Conservation (phyloP, 35 echinoderm and acorn worm species). For the Heliocidaris erythrogramma region DNA sequence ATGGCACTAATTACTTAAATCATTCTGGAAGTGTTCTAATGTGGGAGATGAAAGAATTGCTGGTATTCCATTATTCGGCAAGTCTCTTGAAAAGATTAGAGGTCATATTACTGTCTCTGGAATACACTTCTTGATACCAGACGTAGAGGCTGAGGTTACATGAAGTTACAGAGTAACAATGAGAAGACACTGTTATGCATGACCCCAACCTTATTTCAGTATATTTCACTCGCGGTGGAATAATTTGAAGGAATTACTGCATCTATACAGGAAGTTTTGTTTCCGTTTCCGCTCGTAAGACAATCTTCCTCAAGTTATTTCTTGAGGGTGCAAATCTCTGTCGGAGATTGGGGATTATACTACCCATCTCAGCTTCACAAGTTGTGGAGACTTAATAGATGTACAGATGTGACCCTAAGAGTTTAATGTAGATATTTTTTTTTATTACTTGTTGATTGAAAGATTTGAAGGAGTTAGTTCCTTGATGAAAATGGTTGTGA, state of each 20-base stretch:
- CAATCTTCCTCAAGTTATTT: not conserved
- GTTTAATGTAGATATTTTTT: not conserved
- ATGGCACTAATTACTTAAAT: not conserved
- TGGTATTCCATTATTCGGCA: not conserved
- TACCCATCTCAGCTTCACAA: not conserved
- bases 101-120: not conserved
- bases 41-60: not conserved
- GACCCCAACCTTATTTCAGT: not conserved
- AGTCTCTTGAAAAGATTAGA: not conserved
- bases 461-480: constrained; percentile 3
- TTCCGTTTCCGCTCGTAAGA: not conserved
- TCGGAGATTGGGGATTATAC: not conserved
- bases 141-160: not conserved
- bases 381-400: not conserved
- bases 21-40: not conserved
- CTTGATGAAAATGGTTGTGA: not conserved
- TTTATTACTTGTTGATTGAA: not conserved
- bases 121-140: not conserved
- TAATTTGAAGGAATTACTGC: not conserved
- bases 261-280: not conserved
- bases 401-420: not conserved
- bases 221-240: not conserved
- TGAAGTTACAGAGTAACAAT: not conserved
- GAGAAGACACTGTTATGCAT: not conserved
- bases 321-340: not conserved